Percentiles rank a stretch among this genome's conserved stretches.
These are phyloP conservation scores for Gasterosteus nipponicus DNA, from an alignment of 2,113 vertebrate genomes.

Conservation along the genomic window DNA sequence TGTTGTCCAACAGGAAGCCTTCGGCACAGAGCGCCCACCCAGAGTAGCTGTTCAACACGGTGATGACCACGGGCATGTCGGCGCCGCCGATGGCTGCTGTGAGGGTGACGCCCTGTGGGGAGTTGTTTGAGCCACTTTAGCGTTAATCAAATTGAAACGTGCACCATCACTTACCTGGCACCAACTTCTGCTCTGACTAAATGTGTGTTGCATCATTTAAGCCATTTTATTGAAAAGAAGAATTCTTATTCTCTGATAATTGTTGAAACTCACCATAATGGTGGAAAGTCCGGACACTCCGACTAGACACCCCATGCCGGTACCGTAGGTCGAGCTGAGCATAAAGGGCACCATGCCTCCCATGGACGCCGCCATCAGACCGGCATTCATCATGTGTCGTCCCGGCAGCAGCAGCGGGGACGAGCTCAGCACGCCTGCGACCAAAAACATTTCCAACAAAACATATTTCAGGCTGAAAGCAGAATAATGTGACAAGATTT, in stretches of 20 bases:
- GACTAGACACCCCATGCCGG: slow-evolving; percentile 82
- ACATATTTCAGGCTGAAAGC: background rate
- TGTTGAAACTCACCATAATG: slow-evolving; percentile 78
- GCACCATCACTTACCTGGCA: background rate
- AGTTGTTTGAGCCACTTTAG: background rate
- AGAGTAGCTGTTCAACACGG: slow-evolving; percentile 85
- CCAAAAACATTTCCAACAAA: slow-evolving; percentile 11
- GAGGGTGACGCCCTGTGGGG: slow-evolving; percentile 81
- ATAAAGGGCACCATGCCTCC: slow-evolving; percentile 84
- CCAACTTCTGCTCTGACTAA: background rate
- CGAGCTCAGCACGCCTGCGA: slow-evolving; percentile 78
- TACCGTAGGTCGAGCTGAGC: slow-evolving; percentile 80
- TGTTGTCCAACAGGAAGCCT: slow-evolving; percentile 84
- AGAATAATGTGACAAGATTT: slow-evolving; percentile 25
- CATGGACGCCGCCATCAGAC: slow-evolving; percentile 80
- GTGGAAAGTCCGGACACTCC: slow-evolving; percentile 84
- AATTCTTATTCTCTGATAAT: background rate
- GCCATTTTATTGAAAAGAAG: slow-evolving; percentile 2
- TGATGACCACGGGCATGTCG: slow-evolving; percentile 87
- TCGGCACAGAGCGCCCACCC: slow-evolving; percentile 86
- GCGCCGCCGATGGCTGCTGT: slow-evolving; percentile 85
- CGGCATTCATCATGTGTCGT: slow-evolving; percentile 82
- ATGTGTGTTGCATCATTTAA: background rate
- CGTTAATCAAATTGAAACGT: too few species aligned
- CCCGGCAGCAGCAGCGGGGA: slow-evolving; percentile 81